Percentiles rank a stretch among this genome's conserved stretches.
phyloP scores from a whole-genome alignment of 2,888 invertebrate species.

The Theretra japonica region DNA sequence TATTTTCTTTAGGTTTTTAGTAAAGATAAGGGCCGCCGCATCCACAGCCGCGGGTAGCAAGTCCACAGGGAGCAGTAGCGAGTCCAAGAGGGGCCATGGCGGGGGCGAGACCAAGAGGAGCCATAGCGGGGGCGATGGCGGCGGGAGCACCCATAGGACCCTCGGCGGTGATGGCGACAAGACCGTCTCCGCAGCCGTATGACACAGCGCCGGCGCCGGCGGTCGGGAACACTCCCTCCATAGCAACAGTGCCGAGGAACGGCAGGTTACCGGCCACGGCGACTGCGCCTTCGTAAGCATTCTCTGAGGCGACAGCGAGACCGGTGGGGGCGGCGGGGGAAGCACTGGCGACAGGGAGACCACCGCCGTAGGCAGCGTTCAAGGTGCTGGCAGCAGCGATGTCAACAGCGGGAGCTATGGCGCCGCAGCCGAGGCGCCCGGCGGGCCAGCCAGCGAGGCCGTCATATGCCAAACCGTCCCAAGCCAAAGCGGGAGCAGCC shows the following conservation, averaged over 20 bases:
- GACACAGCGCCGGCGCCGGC: constrained; percentile 49
- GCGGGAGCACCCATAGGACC: constrained; percentile 15
- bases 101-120: neutral
- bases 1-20: neutral
- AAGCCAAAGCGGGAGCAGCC: neutral
- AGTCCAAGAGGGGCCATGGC: too few relatives aligned
- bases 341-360: constrained; percentile 33
- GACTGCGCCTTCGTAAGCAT: constrained; percentile 38
- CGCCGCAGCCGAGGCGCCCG: constrained; percentile 24
- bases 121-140: constrained; percentile 12
- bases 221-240: constrained; percentile 51
- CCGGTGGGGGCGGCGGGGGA: constrained; percentile 38
- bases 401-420: constrained; percentile 43
- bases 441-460: neutral
- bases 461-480: neutral
- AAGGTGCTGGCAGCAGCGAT: constrained; percentile 36
- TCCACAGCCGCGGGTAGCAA: constrained; percentile 29
- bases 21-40: constrained; percentile 3
- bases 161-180: constrained; percentile 35
- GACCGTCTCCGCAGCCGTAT: constrained; percentile 35
- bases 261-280: constrained; percentile 42
- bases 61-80: too few relatives aligned
- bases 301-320: constrained; percentile 41
- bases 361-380: constrained; percentile 35
- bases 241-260: constrained; percentile 45